phyloP scores from a whole-genome alignment of 64 coral and sea anemone species.

The Actinia equina region DNA sequence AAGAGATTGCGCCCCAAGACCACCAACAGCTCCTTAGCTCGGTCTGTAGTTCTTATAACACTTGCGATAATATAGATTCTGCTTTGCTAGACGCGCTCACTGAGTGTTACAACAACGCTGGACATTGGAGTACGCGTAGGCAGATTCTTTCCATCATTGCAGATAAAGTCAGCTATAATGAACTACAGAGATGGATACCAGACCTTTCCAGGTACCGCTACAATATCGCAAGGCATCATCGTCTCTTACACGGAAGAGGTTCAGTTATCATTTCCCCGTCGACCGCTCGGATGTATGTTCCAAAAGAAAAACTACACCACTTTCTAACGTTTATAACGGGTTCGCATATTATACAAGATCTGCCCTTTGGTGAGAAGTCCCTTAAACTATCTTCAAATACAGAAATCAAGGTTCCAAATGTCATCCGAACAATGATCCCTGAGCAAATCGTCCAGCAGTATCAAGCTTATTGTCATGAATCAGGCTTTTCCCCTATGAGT shows the following conservation, averaged over 20 bases:
- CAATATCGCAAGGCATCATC: conserved; percentile 33
- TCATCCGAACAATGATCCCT: too few relatives aligned
- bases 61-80: conserved; percentile 7
- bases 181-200: conserved; percentile 23
- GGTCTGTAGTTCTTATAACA: not conserved
- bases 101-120: conserved; percentile 37
- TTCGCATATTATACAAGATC: too few relatives aligned
- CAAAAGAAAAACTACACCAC: too few relatives aligned
- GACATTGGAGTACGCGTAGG: conserved; percentile 33
- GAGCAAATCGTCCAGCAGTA: too few relatives aligned
- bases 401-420: too few relatives aligned
- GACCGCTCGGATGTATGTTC: too few relatives aligned
- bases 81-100: conserved; percentile 13
- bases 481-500: too few relatives aligned
- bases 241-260: conserved; percentile 22
- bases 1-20: conserved; percentile 36
- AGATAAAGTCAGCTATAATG: conserved; percentile 16
- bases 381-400: too few relatives aligned
- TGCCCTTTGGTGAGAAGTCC: too few relatives aligned
- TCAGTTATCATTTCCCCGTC: conserved; percentile 17
- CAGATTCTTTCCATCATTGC: conserved; percentile 30
- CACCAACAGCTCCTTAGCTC: not conserved
- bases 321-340: too few relatives aligned
- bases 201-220: conserved; percentile 26
- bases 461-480: too few relatives aligned